Conservation (phyloP, 2,113 vertebrate species). For the Noctilio leporinus region DNA sequence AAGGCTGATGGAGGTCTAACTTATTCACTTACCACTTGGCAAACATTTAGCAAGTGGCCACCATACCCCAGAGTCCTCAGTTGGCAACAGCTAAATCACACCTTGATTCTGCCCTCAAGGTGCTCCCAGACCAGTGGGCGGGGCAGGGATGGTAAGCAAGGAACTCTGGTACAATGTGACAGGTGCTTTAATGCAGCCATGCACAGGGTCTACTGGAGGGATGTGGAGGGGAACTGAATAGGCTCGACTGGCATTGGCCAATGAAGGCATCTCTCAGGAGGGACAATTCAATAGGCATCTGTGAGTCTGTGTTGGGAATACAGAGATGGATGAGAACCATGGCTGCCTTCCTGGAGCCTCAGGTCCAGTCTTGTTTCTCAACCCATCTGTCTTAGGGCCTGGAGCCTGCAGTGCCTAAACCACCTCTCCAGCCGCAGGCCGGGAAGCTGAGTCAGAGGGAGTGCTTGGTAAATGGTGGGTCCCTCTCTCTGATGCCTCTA, state of each 20-base stretch:
- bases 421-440: not conserved
- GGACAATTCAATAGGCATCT: not conserved
- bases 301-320: not conserved
- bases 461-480: not conserved
- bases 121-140: not conserved
- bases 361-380: not conserved
- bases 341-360: not conserved
- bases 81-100: not conserved
- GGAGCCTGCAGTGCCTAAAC: not conserved
- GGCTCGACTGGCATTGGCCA: not conserved
- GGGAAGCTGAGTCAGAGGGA: not conserved
- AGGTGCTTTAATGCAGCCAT: not conserved
- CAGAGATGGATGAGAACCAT: not conserved
- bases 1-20: not conserved
- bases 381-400: not conserved
- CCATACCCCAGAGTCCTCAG: not conserved
- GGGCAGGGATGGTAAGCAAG: not conserved
- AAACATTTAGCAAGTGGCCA: not conserved
- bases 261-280: not conserved
- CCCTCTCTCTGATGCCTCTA: not conserved
- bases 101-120: not conserved
- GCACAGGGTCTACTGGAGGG: accelerated
- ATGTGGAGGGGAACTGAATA: not conserved
- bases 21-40: not conserved
- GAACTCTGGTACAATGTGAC: not conserved